phyloP scores from a whole-genome alignment of 2,888 invertebrate species.

The Laspeyria flexula region DNA sequence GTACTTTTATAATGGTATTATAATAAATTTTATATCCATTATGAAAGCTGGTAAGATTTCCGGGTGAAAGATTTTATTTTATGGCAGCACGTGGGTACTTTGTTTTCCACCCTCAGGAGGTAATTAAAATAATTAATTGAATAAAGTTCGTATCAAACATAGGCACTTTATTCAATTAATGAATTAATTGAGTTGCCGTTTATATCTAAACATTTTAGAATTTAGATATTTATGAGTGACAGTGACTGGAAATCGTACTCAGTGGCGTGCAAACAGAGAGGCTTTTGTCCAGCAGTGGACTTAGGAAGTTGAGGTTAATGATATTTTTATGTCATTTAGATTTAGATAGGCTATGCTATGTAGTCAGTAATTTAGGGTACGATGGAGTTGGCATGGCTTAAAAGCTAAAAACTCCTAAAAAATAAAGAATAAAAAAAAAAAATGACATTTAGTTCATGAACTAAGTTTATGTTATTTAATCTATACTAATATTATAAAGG shows the following conservation, averaged over 20 bases:
- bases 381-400: too few species aligned
- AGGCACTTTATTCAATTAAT: neutral
- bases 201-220: neutral
- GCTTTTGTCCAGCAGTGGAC: too few species aligned
- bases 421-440: too few species aligned
- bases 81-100: conserved; percentile 1
- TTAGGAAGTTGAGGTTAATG: too few species aligned
- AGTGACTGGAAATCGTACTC: neutral
- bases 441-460: too few species aligned
- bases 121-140: neutral
- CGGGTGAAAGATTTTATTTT: conserved; percentile 10
- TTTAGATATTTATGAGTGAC: neutral
- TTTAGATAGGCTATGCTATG: too few species aligned
- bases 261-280: too few species aligned
- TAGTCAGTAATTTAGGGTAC: too few species aligned
- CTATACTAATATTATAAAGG: too few species aligned
- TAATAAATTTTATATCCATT: conserved; percentile 19
- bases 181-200: neutral
- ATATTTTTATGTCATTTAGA: too few species aligned
- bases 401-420: too few species aligned
- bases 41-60: conserved; percentile 15
- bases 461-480: too few species aligned
- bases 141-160: neutral
- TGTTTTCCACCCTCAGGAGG: neutral
- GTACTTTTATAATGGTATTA: conserved; percentile 22